These are phyloP conservation scores for Pontoporia blainvillei DNA, from an alignment of 2,113 vertebrate species.

Conservation along the genomic window DNA sequence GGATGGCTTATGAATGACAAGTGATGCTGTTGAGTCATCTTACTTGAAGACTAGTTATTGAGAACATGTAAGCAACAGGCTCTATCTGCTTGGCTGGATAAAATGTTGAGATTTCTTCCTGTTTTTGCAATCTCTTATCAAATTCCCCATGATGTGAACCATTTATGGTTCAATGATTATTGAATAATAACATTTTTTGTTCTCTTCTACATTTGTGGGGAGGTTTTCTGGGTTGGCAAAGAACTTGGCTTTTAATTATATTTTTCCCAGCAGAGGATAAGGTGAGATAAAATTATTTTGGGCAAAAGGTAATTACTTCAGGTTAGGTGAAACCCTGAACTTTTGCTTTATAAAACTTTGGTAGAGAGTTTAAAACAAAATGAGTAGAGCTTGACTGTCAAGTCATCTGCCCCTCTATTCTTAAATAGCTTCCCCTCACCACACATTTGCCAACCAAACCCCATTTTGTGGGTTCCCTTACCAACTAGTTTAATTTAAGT, in stretches of 20 bases:
- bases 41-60: background rate
- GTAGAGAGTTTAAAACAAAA: background rate
- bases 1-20: background rate
- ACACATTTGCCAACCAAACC: background rate
- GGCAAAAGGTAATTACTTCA: background rate
- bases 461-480: background rate
- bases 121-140: background rate
- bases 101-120: background rate
- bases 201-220: background rate
- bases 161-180: background rate
- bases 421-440: background rate
- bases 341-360: background rate
- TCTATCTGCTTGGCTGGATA: background rate
- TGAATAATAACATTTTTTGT: background rate
- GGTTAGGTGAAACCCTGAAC: background rate
- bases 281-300: background rate
- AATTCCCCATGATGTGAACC: background rate
- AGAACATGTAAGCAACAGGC: background rate
- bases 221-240: background rate
- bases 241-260: background rate
- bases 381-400: background rate
- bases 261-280: background rate
- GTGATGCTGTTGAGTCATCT: background rate
- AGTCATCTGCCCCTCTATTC: background rate
- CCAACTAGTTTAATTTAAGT: background rate